Conservation (phyloP, 1,140 invertebrate genomes). For the Zophobas atratus region DNA sequence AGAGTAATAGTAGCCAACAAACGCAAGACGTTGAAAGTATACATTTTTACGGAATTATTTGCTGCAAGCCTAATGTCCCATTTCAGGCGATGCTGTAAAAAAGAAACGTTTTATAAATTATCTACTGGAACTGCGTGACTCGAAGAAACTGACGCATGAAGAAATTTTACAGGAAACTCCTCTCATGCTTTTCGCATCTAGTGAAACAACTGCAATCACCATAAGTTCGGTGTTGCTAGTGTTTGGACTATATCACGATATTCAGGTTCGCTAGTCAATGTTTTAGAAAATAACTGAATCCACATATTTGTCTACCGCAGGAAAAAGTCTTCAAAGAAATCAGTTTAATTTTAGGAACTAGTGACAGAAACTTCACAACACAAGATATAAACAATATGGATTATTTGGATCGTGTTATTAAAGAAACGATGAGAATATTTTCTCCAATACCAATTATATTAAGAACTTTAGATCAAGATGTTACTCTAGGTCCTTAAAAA, state of each 20-base stretch:
- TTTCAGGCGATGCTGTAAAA: too few relatives aligned
- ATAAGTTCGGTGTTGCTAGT: neutral
- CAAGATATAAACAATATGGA: neutral
- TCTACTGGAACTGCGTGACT: neutral
- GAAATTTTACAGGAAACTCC: neutral
- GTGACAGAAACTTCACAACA: neutral
- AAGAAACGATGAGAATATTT: slow-evolving; percentile 7
- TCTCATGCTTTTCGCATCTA: neutral
- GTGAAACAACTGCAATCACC: neutral
- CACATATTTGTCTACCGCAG: neutral
- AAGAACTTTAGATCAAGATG: neutral
- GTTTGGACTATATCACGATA: neutral
- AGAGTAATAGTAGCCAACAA: too few relatives aligned
- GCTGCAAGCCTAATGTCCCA: too few relatives aligned
- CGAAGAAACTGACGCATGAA: neutral
- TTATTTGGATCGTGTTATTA: slow-evolving; percentile 2
- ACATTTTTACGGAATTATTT: too few relatives aligned
- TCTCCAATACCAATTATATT: neutral
- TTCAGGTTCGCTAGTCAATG: neutral
- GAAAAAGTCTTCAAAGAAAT: neutral
- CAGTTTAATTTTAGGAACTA: neutral
- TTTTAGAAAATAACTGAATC: neutral
- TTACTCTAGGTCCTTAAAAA: neutral
- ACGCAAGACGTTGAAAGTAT: too few relatives aligned
- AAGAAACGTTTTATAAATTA: neutral